phyloP scores from a whole-genome alignment of 2,888 invertebrate genomes.

The Drosophila leonis region DNA sequence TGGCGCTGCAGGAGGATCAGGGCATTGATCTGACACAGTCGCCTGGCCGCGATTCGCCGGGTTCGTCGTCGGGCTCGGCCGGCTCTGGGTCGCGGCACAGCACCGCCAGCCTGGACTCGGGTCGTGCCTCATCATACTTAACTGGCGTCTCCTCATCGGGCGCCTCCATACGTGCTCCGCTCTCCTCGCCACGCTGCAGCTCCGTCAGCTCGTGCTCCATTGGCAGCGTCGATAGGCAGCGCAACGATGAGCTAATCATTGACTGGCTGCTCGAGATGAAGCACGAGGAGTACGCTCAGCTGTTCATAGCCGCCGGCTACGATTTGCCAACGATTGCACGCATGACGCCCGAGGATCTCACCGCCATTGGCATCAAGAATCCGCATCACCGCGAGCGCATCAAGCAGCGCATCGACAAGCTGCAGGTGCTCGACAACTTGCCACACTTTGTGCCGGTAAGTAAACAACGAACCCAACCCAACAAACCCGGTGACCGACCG shows the following conservation, averaged over 20 bases:
- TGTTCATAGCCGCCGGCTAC: slow-evolving; percentile 98
- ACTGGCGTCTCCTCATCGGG: slow-evolving; percentile 84
- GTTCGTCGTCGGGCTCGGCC: slow-evolving; percentile 94
- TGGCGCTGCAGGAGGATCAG: slow-evolving; percentile 94
- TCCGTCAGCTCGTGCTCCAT: slow-evolving; percentile 91
- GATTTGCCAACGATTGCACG: slow-evolving; percentile 99
- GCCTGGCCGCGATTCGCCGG: slow-evolving; percentile 97
- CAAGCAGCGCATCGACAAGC: slow-evolving; percentile 97
- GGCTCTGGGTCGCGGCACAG: slow-evolving; percentile 96
- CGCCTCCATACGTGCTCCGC: slow-evolving; percentile 84
- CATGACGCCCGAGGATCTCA: slow-evolving; percentile 98
- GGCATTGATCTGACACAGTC: slow-evolving; percentile 96
- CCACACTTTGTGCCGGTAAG: slow-evolving; percentile 97
- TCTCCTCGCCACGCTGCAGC: slow-evolving; percentile 89
- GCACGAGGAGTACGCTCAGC: slow-evolving; percentile 96
- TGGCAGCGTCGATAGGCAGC: slow-evolving; percentile 91
- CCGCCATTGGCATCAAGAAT: slow-evolving; percentile 96
- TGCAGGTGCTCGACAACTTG: slow-evolving; percentile 97
- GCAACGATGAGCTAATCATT: slow-evolving; percentile 95
- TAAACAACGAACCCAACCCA: slow-evolving; percentile 28
- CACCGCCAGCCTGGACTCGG: slow-evolving; percentile 94
- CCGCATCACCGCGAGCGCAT: slow-evolving; percentile 98
- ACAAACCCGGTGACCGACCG: slow-evolving; percentile 7
- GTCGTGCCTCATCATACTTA: slow-evolving; percentile 94
- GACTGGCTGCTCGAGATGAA: slow-evolving; percentile 97